Evolutionary conservation across 2,888 invertebrate species (phyloP).

Genomic region (Cataglyphis rosenhaueri): DNA sequence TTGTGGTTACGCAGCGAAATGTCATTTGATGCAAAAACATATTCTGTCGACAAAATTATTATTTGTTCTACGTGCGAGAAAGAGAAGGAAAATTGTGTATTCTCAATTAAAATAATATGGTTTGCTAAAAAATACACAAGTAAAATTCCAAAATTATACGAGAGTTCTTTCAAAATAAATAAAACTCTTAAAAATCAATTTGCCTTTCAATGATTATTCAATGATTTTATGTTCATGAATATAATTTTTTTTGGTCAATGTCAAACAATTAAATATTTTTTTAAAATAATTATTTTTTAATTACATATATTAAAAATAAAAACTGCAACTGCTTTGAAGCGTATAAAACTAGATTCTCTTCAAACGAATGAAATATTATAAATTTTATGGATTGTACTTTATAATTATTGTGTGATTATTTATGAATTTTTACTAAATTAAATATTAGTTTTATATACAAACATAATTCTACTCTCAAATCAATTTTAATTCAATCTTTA

Average conservation of each 20-base stretch:
- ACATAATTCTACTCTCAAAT: background rate
- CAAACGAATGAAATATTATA: background rate
- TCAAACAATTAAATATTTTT: background rate
- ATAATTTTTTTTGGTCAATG: background rate
- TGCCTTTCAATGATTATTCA: no score
- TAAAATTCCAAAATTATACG: background rate
- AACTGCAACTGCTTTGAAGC: background rate
- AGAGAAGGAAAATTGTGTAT: background rate
- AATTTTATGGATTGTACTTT: background rate
- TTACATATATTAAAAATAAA: no score
- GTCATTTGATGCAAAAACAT: constrained; percentile 27
- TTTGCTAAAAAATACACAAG: background rate
- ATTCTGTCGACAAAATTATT: background rate
- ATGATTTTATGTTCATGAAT: background rate
- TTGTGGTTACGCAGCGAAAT: constrained; percentile 1
- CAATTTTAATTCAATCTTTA: background rate
- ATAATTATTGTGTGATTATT: background rate
- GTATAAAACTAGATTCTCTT: background rate
- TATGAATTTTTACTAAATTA: background rate
- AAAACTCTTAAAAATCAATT: background rate
- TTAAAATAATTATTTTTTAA: background rate
- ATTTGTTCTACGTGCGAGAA: background rate
- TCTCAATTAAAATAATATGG: background rate
- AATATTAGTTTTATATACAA: background rate
- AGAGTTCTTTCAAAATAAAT: background rate